Base-by-base conservation (phyloP, 2,888 invertebrate genomes). In the Acanthosepion esculentum region DNA sequence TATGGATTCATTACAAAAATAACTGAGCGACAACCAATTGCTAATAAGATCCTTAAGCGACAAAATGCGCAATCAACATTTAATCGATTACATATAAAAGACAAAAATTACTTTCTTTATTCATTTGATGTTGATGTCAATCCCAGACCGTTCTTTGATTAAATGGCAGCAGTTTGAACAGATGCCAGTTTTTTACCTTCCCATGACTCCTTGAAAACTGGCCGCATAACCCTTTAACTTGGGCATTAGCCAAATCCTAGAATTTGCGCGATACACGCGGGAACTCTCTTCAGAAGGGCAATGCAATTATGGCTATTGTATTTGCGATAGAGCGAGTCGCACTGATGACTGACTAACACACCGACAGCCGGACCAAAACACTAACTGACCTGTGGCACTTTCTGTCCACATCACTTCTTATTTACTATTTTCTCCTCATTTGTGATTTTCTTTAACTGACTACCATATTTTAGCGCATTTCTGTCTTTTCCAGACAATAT, bases 271-370 rank as follows among this genome's bases (percentile, higher is more conserved):
- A 78, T 78, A 78, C 78, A 78, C 78, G 10, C 4, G 78, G 78
- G 78, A 78, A 78, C 78, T 78, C 29, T 78, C n/a, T n/a, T 78
- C 33, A 78, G n/a, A 78, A 78, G n/a, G 33, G 78, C n/a, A 78
- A 78, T 78, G 78, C 78, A 78, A 78, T 78, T 78, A 78, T 33
- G 78, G 78, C 33, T n/a, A 78, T 78, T 78, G 78, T 78, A 78
- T 23, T 78, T 33, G 33, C 4, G n/a, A 78, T 78, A 78, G n/a
- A n/a, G 78, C 15, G n/a, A 33, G 78, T n/a, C 78, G 78, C 78
- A 78, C n/a, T 78, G 23, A 33, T 78, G n/a, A 78, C n/a, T 78
- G 15, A 78, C 78, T n/a, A 78, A 78, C 33, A 78, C 15, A 78
- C n/a, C 5, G n/a, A 78, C n/a, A 12, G 5, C 33, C 78, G n/a